Conservation (phyloP, 2,888 invertebrate species). For the Hypsopygia costalis region DNA sequence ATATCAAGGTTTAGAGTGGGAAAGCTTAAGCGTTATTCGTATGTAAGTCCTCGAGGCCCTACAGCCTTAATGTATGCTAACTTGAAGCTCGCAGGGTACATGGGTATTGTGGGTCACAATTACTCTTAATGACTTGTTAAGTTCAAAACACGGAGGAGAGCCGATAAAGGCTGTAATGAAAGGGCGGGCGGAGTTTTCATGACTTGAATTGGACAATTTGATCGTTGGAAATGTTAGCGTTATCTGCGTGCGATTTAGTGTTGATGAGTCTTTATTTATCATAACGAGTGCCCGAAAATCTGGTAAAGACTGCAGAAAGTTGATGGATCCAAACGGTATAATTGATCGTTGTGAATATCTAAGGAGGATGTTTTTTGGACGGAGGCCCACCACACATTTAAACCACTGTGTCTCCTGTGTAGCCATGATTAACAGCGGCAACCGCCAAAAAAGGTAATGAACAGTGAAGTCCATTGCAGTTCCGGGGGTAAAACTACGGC, state of each 20-base stretch:
- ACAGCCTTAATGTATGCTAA: conserved; percentile 13
- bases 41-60: neutral
- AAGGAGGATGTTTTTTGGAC: too few relatives aligned
- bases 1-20: neutral
- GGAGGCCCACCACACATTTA: too few relatives aligned
- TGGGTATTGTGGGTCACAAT: conserved; percentile 22
- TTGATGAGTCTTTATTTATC: too few relatives aligned
- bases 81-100: conserved; percentile 16
- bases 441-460: too few relatives aligned
- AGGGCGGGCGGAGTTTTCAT: conserved; percentile 8
- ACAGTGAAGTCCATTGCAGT: too few relatives aligned
- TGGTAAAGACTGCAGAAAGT: too few relatives aligned
- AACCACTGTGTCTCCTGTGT: too few relatives aligned
- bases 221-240: neutral
- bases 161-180: conserved; percentile 8
- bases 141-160: conserved; percentile 14
- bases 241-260: neutral
- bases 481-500: too few relatives aligned
- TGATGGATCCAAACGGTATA: too few relatives aligned
- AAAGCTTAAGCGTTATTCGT: neutral
- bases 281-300: too few relatives aligned
- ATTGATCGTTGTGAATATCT: too few relatives aligned
- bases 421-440: too few relatives aligned
- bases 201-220: conserved; percentile 7
- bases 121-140: conserved; percentile 28